These are phyloP conservation scores for Thysanoteuthis rhombus DNA, from an alignment of 2,888 invertebrate genomes.

Conservation along the genomic window DNA sequence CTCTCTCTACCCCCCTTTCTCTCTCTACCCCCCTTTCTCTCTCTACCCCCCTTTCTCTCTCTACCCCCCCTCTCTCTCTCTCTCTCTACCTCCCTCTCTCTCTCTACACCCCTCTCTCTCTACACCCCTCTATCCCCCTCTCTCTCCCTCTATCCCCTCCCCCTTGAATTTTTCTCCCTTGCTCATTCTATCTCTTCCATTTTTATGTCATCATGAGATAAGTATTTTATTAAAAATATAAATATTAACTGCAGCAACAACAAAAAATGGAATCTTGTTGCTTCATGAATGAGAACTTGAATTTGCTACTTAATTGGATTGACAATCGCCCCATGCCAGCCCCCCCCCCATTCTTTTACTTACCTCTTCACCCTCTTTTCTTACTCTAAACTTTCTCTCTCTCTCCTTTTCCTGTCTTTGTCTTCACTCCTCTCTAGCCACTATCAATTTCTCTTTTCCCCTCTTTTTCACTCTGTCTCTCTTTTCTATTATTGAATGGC, in stretches of 20 bases:
- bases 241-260: not conserved
- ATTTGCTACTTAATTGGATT: not conserved
- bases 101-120: no score
- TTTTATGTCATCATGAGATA: no score
- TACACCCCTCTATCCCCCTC: no score
- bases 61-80: no score
- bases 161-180: no score
- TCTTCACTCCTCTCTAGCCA: not conserved
- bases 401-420: not conserved
- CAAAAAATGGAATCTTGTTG: not conserved
- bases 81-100: no score
- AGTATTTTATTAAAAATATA: no score
- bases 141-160: no score
- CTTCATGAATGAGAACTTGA: not conserved
- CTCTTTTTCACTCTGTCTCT: not conserved
- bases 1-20: no score
- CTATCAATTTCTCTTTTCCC: not conserved
- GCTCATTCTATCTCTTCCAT: no score
- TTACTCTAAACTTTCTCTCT: not conserved
- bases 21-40: no score
- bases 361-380: not conserved
- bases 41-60: no score
- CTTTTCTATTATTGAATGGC: not conserved
- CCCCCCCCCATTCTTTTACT: not conserved
- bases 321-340: not conserved